These are phyloP conservation scores for Mastomys natalensis DNA, from an alignment of 2,113 vertebrate genomes.

Conservation along the genomic window DNA sequence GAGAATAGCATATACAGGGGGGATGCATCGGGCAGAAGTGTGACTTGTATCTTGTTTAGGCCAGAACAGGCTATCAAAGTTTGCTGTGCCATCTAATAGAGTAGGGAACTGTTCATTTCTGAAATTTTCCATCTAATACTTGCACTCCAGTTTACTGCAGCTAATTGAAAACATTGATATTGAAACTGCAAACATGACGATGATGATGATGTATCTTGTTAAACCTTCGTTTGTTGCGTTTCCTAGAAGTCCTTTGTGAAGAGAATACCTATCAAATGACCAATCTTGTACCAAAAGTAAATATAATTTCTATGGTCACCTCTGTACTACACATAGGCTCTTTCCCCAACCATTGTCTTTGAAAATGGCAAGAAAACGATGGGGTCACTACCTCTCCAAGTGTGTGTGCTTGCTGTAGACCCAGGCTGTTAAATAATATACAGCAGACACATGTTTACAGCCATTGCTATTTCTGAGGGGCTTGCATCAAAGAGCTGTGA, in stretches of 20 bases:
- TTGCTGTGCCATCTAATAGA: neutral
- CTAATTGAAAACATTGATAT: neutral
- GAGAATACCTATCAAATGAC: conserved; percentile 7
- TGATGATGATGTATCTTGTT: neutral
- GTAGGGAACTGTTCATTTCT: neutral
- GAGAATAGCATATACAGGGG: neutral
- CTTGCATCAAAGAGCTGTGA: neutral
- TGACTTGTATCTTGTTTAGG: too few species aligned
- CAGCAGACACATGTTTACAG: neutral
- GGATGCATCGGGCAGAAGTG: neutral
- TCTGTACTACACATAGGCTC: neutral
- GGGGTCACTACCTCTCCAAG: neutral
- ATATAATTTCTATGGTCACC: neutral
- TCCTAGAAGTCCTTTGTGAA: neutral
- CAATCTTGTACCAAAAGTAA: neutral
- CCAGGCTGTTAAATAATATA: neutral
- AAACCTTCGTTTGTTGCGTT: neutral
- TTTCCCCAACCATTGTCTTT: neutral
- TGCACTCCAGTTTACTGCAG: neutral
- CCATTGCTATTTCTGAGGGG: neutral
- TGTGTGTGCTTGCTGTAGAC: neutral
- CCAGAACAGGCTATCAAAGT: neutral
- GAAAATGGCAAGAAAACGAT: neutral
- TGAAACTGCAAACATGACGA: neutral
- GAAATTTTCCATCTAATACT: neutral